Percentiles rank a stretch among this genome's conserved stretches.
Evolutionary conservation across 1,140 invertebrate genomes (phyloP).

Genomic region (Lepeophtheirus salmonis): DNA sequence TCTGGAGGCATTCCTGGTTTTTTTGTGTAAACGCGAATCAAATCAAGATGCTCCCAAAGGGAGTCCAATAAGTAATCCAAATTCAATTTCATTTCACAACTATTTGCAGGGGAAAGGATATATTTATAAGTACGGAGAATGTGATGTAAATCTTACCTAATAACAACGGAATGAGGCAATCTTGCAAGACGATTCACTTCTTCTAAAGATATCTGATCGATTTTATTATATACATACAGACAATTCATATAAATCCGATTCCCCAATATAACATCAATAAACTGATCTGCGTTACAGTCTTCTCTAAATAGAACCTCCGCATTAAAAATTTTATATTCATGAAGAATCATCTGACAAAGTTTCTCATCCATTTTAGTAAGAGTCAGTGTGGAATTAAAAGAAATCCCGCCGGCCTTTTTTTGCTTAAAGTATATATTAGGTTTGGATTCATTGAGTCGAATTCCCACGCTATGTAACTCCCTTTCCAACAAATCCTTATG

Average conservation of each 20-base stretch:
- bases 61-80: slow-evolving; percentile 80
- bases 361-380: slow-evolving; percentile 90
- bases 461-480: slow-evolving; percentile 89
- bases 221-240: slow-evolving; percentile 98
- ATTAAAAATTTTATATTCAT: slow-evolving; percentile 99
- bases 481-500: slow-evolving; percentile 71
- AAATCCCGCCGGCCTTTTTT: slow-evolving; percentile 93
- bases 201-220: slow-evolving; percentile 98
- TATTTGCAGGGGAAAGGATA: slow-evolving; percentile 30
- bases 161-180: slow-evolving; percentile 8
- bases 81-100: slow-evolving; percentile 98
- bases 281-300: slow-evolving; percentile 83
- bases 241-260: slow-evolving; percentile 94
- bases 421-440: slow-evolving; percentile 96
- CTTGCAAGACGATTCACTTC: slow-evolving; percentile 58
- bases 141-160: background rate
- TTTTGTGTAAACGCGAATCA: slow-evolving; percentile 95
- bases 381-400: slow-evolving; percentile 90
- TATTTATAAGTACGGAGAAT: too few species aligned
- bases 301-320: slow-evolving; percentile 88
- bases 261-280: slow-evolving; percentile 96
- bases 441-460: slow-evolving; percentile 75
- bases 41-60: slow-evolving; percentile 79
- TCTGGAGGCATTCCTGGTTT: slow-evolving; percentile 91
- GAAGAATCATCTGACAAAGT: slow-evolving; percentile 90